A percentile compares a stretch with the other conserved stretches of the same genome.
Conservation (phyloP, 1,140 invertebrate genomes). For the Bombus superbus region DNA sequence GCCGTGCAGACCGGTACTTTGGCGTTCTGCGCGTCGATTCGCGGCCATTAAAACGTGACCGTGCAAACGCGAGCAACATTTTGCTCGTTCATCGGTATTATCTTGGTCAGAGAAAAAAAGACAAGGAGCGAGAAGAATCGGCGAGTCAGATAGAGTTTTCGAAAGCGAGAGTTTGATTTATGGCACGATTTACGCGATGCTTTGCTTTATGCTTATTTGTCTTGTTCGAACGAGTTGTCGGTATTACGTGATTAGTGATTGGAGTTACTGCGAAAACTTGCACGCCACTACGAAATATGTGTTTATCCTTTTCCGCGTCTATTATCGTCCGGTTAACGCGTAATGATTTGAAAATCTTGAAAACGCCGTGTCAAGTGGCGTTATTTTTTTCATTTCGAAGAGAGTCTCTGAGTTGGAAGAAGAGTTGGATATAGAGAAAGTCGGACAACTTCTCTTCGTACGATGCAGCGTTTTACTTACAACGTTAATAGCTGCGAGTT, state of each 20-base stretch:
- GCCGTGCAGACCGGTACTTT: conserved; percentile 8
- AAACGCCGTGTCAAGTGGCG: no score
- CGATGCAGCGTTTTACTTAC: no score
- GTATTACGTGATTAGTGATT: neutral
- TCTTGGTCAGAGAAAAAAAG: neutral
- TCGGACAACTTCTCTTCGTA: no score
- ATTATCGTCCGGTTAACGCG: no score
- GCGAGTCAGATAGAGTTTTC: neutral
- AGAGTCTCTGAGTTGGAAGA: no score
- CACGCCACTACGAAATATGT: no score
- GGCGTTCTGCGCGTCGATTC: neutral
- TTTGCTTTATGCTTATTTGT: neutral
- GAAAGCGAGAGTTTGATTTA: conserved; percentile 32
- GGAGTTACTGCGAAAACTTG: neutral
- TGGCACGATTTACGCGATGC: neutral
- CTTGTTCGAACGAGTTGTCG: no score
- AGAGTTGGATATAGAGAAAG: no score
- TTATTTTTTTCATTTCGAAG: no score
- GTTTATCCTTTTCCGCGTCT: no score
- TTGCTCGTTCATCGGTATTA: conserved; percentile 29
- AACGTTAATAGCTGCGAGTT: no score
- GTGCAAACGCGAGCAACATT: conserved; percentile 10
- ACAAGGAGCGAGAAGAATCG: neutral
- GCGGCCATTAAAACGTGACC: conserved; percentile 12
- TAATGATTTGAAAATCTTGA: no score